Base-by-base conservation (phyloP, 2,113 vertebrate species). In the Philantomba maxwellii region DNA sequence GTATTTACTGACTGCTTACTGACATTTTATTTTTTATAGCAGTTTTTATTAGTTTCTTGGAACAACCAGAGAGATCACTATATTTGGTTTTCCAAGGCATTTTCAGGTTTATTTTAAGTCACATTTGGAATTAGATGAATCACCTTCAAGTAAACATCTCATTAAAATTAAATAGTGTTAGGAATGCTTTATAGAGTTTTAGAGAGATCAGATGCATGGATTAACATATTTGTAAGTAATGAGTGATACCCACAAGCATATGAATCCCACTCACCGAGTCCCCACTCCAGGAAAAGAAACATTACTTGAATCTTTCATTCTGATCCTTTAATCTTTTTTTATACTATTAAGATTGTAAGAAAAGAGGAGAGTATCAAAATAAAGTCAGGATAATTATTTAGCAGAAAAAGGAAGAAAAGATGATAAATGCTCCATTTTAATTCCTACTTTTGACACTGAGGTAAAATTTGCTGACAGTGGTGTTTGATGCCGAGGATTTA, bases 321-420 rank as follows among this genome's bases (percentile, higher is more conserved):
- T 86, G 57, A 14, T 10, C 53, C 4, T n/a, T 87, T 16, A 12
- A 33, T 94, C 10, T 91, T 91, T 95, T 91, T 62, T 84, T 39
- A 77, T 83, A 95, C 16, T 64, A 36, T 57, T 57, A 45, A 25
- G 21, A 6, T 62, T 62, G 62, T 8, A 64, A 30, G 14, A 87
- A 66, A 26, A 85, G 1, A 0, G 3, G 10, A 86, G 33, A 82
- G 51, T 39, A 87, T 25, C 93, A 77, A 93, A 93, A 66, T 14
- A 78, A 57, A 87, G 36, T 66, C 77, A 89, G n/a, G 14, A 77
- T 62, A 55, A 47, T 93, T 95, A 88, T 89, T 45, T 78, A 47
- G 51, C 19, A 10, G 45, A 19, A n/a, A 78, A 93, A 80, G 43
- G 4, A 91, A 94, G 15, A 51, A 13, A 28, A 87, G 8, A 83